These are phyloP conservation scores for Rhinopomastus cyanomelas DNA, from an alignment of 2,113 vertebrate species.

Conservation along the genomic window DNA sequence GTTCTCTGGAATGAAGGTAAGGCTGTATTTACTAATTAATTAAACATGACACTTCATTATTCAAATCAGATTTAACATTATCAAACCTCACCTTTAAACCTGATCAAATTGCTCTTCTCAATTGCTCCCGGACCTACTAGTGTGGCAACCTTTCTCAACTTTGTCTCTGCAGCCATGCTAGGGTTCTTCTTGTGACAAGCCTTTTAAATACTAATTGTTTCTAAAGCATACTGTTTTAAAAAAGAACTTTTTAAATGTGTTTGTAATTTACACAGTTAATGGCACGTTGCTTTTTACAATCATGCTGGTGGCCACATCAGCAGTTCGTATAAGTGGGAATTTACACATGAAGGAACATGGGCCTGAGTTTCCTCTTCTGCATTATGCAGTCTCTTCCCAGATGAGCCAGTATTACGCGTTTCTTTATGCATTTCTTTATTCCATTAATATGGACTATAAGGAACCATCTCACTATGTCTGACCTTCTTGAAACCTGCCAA, in stretches of 20 bases:
- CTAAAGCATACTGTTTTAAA: neutral
- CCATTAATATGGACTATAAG: neutral
- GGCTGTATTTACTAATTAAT: constrained; percentile 64
- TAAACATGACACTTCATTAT: constrained; percentile 63
- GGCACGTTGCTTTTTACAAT: neutral
- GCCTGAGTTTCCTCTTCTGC: neutral
- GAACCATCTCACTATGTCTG: neutral
- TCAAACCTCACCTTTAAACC: constrained; percentile 43
- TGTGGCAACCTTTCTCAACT: neutral
- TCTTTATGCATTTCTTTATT: neutral
- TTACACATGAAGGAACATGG: neutral
- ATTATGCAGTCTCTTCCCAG: neutral
- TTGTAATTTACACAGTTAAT: constrained; percentile 23
- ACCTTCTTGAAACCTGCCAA: neutral
- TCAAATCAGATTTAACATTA: constrained; percentile 52
- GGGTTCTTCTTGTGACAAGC: neutral
- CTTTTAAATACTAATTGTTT: neutral
- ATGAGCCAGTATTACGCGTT: neutral
- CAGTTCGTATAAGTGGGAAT: neutral
- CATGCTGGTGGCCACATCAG: neutral
- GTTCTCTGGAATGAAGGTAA: constrained; percentile 36
- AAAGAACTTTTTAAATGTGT: neutral
- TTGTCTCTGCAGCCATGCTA: neutral
- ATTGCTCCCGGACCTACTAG: neutral
- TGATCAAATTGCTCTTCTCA: constrained; percentile 53